Evolutionary conservation across 2,888 invertebrate species (phyloP), one percentile per base, ranked within the genome.

Genomic region (Troides oblongomaculatus): DNA sequence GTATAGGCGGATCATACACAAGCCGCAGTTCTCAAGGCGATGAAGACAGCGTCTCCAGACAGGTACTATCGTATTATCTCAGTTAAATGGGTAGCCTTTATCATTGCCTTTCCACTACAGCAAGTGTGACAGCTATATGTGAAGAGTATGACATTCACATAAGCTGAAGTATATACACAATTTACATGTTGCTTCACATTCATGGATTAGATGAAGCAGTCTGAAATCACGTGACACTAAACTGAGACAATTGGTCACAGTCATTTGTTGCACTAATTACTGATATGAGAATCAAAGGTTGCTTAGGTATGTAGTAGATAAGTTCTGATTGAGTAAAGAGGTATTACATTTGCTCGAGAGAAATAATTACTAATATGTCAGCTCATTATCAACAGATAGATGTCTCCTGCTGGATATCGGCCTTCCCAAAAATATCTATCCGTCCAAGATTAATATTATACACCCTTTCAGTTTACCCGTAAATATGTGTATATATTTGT

Each of bases 1-100:
- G 95, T 82, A 95, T 95, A 76, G 95, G 95, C 65, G 94, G 94
- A 17, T 90, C 94, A 1, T 94, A 93, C 80, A 88, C 93, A 10
- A 88, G 87, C 36, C 90, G 94, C 62, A 92, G 87, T 72, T 91
- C 91, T 2, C 89, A 89, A 77, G 93, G 92, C 1, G 95, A 94
- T 73, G 95, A 94, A 81, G 95, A 95, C 74, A 94, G 93, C 76
- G 84, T 93, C 46, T 93, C 93, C 0, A 88, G 94, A 84, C 93
- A 92, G 93, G 93, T 89, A 88, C 77, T 59, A 17, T 66, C 39
- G 66, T 65, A 72, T 64, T 53, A 57, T 1, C n/a, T 14, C 56
- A 61, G 61, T 68, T 30, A 66, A 62, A 64, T 64, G 53, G 10
- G 68, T 64, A 63, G 61, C 50, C 65, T 69, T 18, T 17, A 17